phyloP scores from a whole-genome alignment of 1,140 invertebrate genomes.

The Elysia chlorotica region DNA sequence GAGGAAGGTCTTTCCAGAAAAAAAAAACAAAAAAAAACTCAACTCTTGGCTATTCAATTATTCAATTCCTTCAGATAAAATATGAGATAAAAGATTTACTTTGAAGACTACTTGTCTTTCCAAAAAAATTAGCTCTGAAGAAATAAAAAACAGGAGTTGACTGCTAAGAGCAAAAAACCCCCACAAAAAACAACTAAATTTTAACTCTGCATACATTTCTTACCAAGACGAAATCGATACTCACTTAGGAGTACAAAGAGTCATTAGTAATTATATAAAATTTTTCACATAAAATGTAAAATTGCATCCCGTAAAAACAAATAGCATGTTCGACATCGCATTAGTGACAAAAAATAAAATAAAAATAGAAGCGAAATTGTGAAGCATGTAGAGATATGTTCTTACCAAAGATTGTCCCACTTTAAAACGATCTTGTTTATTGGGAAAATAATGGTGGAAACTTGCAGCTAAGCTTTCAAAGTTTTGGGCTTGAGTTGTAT shows the following conservation, averaged over 20 bases:
- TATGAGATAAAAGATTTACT: too few relatives aligned
- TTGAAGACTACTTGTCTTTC: too few relatives aligned
- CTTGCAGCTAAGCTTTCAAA: conserved; percentile 72
- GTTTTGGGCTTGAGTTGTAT: conserved; percentile 69
- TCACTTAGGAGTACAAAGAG: neutral
- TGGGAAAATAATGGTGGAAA: conserved; percentile 77
- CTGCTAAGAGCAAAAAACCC: too few relatives aligned
- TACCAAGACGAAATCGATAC: neutral
- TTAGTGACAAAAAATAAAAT: neutral
- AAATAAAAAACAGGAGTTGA: too few relatives aligned
- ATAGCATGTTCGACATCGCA: neutral
- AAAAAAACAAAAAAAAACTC: neutral
- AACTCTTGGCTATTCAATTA: neutral
- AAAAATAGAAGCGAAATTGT: too few relatives aligned
- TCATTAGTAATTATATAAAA: neutral
- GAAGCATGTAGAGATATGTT: too few relatives aligned
- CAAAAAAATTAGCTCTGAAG: too few relatives aligned
- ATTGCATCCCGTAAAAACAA: neutral
- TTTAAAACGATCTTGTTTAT: conserved; percentile 78
- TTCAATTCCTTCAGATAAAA: too few relatives aligned
- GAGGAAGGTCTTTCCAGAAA: neutral
- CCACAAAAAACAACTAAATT: too few relatives aligned
- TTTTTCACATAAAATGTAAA: neutral
- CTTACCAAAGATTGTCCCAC: conserved; percentile 63
- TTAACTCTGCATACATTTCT: too few relatives aligned